Conservation (phyloP, 92 coral and sea anemone species). For the Phenganax marumi region DNA sequence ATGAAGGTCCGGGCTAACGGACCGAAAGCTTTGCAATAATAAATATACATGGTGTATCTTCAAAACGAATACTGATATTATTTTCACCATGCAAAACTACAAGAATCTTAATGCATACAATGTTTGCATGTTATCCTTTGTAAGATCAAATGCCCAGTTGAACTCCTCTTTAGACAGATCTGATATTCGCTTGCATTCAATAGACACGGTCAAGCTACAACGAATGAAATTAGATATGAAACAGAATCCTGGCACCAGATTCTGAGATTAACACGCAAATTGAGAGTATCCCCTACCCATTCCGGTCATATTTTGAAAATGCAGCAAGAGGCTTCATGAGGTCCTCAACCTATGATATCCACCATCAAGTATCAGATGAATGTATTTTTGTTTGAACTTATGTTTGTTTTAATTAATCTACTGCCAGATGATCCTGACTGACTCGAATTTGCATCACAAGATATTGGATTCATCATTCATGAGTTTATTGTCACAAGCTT, state of each 20-base stretch:
- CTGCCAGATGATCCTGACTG: too few species aligned
- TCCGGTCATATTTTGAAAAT: conserved; percentile 79
- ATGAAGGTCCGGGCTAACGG: too few species aligned
- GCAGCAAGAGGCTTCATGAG: conserved; percentile 73
- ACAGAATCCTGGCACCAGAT: background rate
- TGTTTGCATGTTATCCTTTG: conserved; percentile 83
- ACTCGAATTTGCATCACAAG: too few species aligned
- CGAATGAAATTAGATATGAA: conserved; percentile 1
- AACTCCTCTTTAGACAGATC: conserved; percentile 68
- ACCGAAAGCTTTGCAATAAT: too few species aligned
- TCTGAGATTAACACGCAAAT: background rate
- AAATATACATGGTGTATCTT: too few species aligned
- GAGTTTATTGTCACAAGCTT: background rate
- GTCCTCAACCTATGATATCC: conserved; percentile 63
- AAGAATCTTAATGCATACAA: too few species aligned
- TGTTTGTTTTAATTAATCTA: too few species aligned
- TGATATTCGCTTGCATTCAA: conserved; percentile 67
- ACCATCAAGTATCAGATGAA: background rate
- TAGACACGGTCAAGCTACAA: conserved; percentile 66
- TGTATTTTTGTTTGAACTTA: too few species aligned
- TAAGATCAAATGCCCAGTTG: conserved; percentile 89
- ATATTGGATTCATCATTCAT: too few species aligned
- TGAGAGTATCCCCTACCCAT: conserved; percentile 61
- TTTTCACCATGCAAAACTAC: too few species aligned
- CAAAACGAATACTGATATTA: too few species aligned